These are phyloP conservation scores for Eueides isabella DNA, from an alignment of 1,140 invertebrate species.

Conservation along the genomic window DNA sequence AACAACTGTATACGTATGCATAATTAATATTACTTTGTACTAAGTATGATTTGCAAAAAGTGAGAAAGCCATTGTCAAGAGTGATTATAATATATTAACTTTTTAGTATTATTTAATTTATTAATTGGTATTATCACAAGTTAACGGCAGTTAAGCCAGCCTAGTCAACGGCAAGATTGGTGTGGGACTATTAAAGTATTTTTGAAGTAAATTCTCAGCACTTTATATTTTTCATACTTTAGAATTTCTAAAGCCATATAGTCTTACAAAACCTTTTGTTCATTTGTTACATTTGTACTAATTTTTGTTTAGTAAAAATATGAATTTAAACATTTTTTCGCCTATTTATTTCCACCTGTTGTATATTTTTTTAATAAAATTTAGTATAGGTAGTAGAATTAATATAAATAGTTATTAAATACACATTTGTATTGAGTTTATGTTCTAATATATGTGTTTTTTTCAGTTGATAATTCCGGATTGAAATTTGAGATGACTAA, in stretches of 20 bases:
- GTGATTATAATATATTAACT: too few species aligned
- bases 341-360: slow-evolving; percentile 24
- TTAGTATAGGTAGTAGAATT: not conserved
- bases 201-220: too few species aligned
- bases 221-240: not conserved
- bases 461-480: not conserved
- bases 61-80: not conserved
- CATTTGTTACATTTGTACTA: not conserved
- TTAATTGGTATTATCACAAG: too few species aligned
- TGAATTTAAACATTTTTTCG: not conserved
- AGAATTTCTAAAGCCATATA: not conserved
- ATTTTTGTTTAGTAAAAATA: not conserved
- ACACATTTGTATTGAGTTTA: not conserved
- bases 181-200: too few species aligned
- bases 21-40: too few species aligned
- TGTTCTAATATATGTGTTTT: not conserved
- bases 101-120: too few species aligned
- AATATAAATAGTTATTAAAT: not conserved
- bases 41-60: not conserved
- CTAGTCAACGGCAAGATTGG: not conserved
- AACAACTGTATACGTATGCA: too few species aligned
- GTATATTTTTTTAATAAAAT: not conserved
- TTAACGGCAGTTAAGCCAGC: not conserved
- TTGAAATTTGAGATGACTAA: slow-evolving; percentile 60
- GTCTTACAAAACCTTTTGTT: not conserved